Base-by-base conservation (phyloP, 2,113 vertebrate species). In the Rhabdornis inornatus region DNA sequence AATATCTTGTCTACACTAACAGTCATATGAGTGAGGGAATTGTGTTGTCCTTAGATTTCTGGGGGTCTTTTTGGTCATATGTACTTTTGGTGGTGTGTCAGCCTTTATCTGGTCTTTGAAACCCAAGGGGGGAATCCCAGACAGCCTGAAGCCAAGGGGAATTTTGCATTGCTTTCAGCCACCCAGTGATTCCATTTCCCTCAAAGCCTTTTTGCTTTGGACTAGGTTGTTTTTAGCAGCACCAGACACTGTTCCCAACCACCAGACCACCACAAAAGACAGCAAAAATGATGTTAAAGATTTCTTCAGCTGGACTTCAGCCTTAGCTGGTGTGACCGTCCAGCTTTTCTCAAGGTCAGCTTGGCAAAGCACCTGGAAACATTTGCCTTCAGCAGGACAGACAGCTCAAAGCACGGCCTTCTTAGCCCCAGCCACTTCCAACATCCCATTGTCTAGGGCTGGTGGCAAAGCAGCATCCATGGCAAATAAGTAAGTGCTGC, bases 401-500 rank as follows among this genome's bases (percentile, higher is more conserved):
- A 56, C 49, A 14, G 66, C 72, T 69, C 19, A 44, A 69, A 87
- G 80, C 12, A 5, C 90, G 79, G 65, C 88, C 92, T 90, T 60
- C 64, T 40, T 20, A 63, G 82, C 72, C 77, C 44, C 82, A 55
- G 69, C 65, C 0, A 3, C 75, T 93, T 86, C 84, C 95, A 37
- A 44, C 72, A 64, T 59, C 18, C 42, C 81, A 35, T 45, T 89
- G 90, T 95, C 93, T 90, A 44, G 52, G 71, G 91, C 95, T 90
- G 68, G 88, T 92, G 93, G 88, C 60, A 85, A 90, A 90, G 50
- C 77, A 87, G 96, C 92, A 87, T 8, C 59, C 22, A 31, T 42
- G 81, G 94, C 95, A 96, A 88, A 95, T 61, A 60, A 64, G 39
- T 7, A 2, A 8, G 13, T 9, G 94, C 74, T 95, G 96, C 79